Conservation (phyloP, 2,888 invertebrate genomes). For the Drosophila kokeensis region DNA sequence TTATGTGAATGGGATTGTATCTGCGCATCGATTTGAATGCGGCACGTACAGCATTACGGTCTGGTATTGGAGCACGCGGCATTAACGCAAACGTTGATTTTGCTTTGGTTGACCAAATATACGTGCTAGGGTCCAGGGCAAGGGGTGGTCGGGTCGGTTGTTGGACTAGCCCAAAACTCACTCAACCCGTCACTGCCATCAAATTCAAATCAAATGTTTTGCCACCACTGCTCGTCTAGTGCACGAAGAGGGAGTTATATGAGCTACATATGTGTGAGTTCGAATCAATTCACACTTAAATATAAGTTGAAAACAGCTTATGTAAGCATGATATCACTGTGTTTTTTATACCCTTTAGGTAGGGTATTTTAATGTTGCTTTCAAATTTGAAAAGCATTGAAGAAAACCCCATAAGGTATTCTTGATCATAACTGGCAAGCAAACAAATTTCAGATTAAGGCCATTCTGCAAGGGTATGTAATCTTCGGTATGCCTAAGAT, state of each 20-base stretch:
- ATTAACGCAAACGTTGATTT: conserved; percentile 43
- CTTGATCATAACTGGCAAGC: background rate
- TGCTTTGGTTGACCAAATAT: conserved; percentile 51
- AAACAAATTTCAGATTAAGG: background rate
- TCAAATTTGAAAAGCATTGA: background rate
- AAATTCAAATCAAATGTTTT: conserved; percentile 63
- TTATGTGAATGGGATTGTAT: conserved; percentile 57
- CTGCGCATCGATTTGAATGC: conserved; percentile 37
- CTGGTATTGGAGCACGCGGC: conserved; percentile 49
- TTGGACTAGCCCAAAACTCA: conserved; percentile 18
- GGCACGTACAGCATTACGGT: conserved; percentile 61
- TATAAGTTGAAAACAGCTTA: background rate
- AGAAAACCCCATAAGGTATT: background rate
- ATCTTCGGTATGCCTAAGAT: background rate
- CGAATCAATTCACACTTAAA: background rate
- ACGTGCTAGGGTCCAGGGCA: conserved; percentile 32
- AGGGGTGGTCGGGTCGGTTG: background rate
- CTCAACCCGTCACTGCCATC: conserved; percentile 46
- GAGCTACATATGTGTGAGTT: background rate
- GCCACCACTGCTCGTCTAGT: conserved; percentile 5
- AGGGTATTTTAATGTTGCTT: background rate
- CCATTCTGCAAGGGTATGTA: background rate
- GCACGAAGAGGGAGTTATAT: background rate
- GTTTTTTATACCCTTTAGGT: background rate
- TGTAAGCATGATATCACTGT: background rate